Evolutionary conservation across 2,113 vertebrate species (phyloP), one percentile per base, ranked within the genome.

Genomic region (Ammospiza nelsoni): DNA sequence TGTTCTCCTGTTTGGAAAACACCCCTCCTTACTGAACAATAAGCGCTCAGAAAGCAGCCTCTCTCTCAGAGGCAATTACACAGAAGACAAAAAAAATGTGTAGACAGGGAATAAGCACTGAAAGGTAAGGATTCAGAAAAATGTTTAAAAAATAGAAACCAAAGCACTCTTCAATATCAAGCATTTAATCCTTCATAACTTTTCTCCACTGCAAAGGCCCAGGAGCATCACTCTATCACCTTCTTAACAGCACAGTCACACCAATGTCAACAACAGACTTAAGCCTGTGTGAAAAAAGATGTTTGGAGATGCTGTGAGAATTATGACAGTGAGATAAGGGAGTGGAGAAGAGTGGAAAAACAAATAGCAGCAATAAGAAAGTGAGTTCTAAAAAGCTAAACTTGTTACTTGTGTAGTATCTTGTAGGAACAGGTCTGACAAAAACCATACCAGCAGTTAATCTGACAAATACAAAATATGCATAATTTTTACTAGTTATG

Each of bases 381-480:
- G 11, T 9, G 20, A 87, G 39, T 48, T 67, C 65, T 76, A 68
- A 96, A 95, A 96, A 93, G 19, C 80, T 78, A 54, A 92, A 92
- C 82, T 91, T 44, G 15, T 22, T 94, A 92, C 87, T 96, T 96
- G 54, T 92, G 69, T 96, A 48, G 91, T 90, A 72, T n/a, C 58
- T 89, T 94, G 65, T 55, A 94, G 79, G 19, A 49, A 90, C 57
- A 68, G 52, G 90, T 96, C 95, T 96, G 77, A 94, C 73, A 95
- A 92, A 96, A 97, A 84, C 24, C 71, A 97, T 97, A 97, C 46
- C 75, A 96, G 79, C 58, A 95, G 96, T 96, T 96, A 97, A 97
- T 96, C 90, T 94, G 89, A 95, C 94, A 98, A 89, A 84, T 79
- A 97, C 54, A 96, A 97, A 94, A 96, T 81, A 94, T 46, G 89